Conservation (phyloP, 2,113 vertebrate genomes). For the Prunella himalayana region DNA sequence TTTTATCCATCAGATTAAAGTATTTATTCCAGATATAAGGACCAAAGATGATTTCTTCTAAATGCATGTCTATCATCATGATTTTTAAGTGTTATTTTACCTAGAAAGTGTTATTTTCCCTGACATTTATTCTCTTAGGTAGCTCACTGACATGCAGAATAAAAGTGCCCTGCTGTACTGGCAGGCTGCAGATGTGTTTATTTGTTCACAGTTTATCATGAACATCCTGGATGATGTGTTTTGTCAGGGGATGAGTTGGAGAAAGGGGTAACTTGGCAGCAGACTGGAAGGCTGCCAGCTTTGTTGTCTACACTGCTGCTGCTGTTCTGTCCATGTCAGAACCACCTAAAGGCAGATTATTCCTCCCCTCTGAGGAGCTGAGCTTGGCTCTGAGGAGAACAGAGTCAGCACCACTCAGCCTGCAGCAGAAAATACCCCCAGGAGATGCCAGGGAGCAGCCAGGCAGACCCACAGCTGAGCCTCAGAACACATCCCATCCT, state of each 20-base stretch:
- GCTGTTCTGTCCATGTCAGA: not conserved
- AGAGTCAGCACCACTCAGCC: not conserved
- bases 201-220: conserved; percentile 26
- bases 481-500: not conserved
- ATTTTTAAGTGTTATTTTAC: not conserved
- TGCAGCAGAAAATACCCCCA: not conserved
- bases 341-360: not conserved
- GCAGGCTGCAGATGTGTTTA: conserved; percentile 4
- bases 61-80: not conserved
- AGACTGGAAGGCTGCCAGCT: conserved; percentile 5
- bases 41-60: not conserved
- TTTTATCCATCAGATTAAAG: not conserved
- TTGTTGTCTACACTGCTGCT: not conserved
- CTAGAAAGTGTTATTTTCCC: not conserved
- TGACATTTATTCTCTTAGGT: not conserved
- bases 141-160: not conserved
- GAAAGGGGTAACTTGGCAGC: conserved; percentile 15
- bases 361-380: not conserved
- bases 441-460: not conserved
- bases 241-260: conserved; percentile 12
- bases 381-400: not conserved
- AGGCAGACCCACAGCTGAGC: not conserved
- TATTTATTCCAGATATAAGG: not conserved
- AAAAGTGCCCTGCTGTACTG: not conserved
- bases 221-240: not conserved